Evolutionary conservation across 1,140 invertebrate species (phyloP).

Genomic region (Holcopasites calliopsidis): DNA sequence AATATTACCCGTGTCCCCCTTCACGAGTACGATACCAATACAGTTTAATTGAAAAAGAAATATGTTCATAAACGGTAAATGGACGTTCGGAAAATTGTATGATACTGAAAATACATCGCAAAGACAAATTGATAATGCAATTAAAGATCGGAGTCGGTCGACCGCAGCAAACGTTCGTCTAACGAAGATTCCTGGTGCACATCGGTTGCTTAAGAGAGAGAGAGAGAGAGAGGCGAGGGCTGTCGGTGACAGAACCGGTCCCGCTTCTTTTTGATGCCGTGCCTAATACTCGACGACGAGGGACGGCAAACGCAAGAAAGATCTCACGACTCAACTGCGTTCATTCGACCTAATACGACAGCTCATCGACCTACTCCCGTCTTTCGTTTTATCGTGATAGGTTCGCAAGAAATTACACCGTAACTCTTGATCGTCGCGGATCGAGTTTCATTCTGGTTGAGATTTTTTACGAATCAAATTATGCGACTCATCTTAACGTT

Average conservation of each 20-base stretch:
- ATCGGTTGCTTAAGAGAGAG: constrained; percentile 34
- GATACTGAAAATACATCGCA: background rate
- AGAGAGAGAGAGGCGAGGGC: constrained; percentile 48
- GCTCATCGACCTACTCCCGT: constrained; percentile 43
- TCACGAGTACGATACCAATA: background rate
- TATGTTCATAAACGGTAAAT: background rate
- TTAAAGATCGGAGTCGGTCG: background rate
- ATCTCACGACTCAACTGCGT: constrained; percentile 45
- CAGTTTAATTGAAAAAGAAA: no score
- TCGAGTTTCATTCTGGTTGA: constrained; percentile 11
- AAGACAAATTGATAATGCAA: constrained; percentile 23
- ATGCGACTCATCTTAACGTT: no score
- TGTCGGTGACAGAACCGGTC: constrained; percentile 44
- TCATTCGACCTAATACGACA: constrained; percentile 51
- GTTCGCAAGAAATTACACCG: constrained; percentile 36
- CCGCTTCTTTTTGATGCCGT: constrained; percentile 36
- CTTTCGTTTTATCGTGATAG: constrained; percentile 40
- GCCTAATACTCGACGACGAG: constrained; percentile 41
- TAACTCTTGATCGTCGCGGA: background rate
- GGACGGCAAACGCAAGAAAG: constrained; percentile 26
- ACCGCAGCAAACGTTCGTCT: background rate
- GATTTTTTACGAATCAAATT: background rate
- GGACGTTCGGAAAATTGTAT: background rate
- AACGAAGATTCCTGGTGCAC: background rate
- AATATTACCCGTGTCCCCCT: no score